Percentiles rank a stretch among this genome's conserved stretches.
Evolutionary conservation across 2,888 invertebrate genomes (phyloP).

Genomic region (Nyleta sp.): DNA sequence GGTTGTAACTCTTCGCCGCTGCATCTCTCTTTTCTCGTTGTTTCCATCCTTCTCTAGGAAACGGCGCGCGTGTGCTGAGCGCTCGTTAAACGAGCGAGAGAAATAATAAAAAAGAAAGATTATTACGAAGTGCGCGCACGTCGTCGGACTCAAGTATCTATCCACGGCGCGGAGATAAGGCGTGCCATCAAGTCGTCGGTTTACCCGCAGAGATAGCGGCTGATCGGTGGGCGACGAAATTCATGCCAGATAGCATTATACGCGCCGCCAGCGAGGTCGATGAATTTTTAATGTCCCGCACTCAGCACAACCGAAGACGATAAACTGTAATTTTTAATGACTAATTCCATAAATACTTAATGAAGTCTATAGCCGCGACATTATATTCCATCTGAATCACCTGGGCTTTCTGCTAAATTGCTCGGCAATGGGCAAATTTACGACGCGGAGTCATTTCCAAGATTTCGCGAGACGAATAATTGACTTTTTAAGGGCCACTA

Average conservation of each 20-base stretch:
- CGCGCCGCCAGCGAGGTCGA: slow-evolving; percentile 52
- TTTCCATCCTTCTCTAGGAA: slow-evolving; percentile 21
- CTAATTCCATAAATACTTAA: slow-evolving; percentile 76
- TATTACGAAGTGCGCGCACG: slow-evolving; percentile 60
- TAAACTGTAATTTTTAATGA: slow-evolving; percentile 72
- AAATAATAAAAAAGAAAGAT: slow-evolving; percentile 66
- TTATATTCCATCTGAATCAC: slow-evolving; percentile 52
- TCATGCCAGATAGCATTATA: slow-evolving; percentile 37
- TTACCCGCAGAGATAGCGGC: slow-evolving; percentile 46
- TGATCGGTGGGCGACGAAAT: slow-evolving; percentile 59
- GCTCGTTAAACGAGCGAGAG: slow-evolving; percentile 48
- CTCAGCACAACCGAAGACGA: slow-evolving; percentile 66
- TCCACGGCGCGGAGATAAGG: slow-evolving; percentile 56
- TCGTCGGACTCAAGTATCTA: slow-evolving; percentile 59
- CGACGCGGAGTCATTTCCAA: slow-evolving; percentile 34
- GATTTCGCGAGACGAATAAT: slow-evolving; percentile 50
- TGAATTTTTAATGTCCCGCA: slow-evolving; percentile 72
- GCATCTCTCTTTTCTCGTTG: not conserved
- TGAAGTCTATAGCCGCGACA: slow-evolving; percentile 66
- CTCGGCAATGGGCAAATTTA: slow-evolving; percentile 49
- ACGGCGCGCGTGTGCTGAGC: slow-evolving; percentile 36
- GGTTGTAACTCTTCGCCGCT: too few relatives aligned
- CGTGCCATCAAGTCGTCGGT: slow-evolving; percentile 51
- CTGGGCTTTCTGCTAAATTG: slow-evolving; percentile 54
- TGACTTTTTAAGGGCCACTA: slow-evolving; percentile 37